Percentiles rank a stretch among this genome's conserved stretches.
Evolutionary conservation across 2,888 invertebrate species (phyloP).

Genomic region (Cerceris ruficornis): DNA sequence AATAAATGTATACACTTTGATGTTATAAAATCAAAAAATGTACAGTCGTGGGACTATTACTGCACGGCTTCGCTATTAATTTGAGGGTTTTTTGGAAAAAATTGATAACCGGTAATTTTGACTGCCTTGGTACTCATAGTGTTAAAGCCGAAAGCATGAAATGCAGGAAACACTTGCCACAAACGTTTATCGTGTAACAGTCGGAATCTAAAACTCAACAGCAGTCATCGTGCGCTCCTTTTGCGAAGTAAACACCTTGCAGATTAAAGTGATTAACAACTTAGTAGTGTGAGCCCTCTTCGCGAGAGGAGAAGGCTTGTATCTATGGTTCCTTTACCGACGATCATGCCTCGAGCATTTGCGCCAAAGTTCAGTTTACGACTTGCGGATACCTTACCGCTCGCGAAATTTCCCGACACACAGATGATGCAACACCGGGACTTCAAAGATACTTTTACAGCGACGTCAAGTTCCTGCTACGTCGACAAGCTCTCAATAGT

Average conservation of each 20-base stretch:
- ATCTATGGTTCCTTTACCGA: constrained; percentile 27
- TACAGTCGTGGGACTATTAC: too few species aligned
- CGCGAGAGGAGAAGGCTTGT: neutral
- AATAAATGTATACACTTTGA: too few species aligned
- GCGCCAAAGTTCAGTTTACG: constrained; percentile 49
- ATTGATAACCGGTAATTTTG: too few species aligned
- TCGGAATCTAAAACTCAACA: constrained; percentile 13
- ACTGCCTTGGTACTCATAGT: too few species aligned
- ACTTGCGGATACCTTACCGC: constrained; percentile 37
- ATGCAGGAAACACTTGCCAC: constrained; percentile 1
- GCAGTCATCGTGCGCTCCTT: constrained; percentile 61
- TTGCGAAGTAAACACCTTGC: constrained; percentile 66
- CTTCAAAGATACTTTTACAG: constrained; percentile 27
- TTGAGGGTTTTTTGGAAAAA: too few species aligned
- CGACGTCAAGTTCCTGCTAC: constrained; percentile 17
- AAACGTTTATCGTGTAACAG: constrained; percentile 10
- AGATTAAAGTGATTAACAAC: constrained; percentile 69
- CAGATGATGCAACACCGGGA: constrained; percentile 12
- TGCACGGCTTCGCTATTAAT: too few species aligned
- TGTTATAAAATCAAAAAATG: too few species aligned
- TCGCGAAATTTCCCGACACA: constrained; percentile 5
- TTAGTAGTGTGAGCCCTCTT: constrained; percentile 25
- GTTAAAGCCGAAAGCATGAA: too few species aligned
- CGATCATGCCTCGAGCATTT: constrained; percentile 32
- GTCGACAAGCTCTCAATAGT: constrained; percentile 13